Evolutionary conservation across 2,113 vertebrate genomes (phyloP).

Genomic region (Terrapene triunguis): DNA sequence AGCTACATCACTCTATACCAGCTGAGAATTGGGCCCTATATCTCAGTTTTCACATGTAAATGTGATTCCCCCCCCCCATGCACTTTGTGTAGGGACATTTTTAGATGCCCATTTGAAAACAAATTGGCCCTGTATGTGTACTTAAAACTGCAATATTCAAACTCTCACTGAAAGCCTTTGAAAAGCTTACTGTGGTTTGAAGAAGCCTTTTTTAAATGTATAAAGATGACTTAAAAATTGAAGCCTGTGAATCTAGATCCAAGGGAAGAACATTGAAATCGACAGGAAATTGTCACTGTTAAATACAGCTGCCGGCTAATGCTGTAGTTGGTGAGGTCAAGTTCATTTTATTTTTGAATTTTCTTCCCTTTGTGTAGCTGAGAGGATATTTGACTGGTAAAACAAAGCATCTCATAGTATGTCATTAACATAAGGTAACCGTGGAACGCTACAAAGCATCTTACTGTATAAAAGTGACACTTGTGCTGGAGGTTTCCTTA

Average conservation of each 20-base stretch:
- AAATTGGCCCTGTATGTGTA: not conserved
- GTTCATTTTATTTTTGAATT: not conserved
- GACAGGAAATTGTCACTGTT: not conserved
- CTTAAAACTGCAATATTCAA: conserved; percentile 4
- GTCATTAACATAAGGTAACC: not conserved
- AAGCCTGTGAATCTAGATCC: not conserved
- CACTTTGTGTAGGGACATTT: not conserved
- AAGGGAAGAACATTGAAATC: not conserved
- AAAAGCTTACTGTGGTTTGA: conserved; percentile 22
- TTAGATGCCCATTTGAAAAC: not conserved
- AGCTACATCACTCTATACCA: not conserved
- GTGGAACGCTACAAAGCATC: not conserved
- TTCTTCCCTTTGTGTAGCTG: not conserved
- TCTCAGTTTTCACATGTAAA: not conserved
- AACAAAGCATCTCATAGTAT: not conserved
- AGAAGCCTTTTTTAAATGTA: conserved; percentile 3
- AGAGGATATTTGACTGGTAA: not conserved
- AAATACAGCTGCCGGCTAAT: not conserved
- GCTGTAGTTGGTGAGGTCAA: not conserved
- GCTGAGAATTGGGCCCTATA: not conserved
- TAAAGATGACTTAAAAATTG: not conserved
- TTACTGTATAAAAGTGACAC: not conserved
- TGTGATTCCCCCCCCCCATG: not conserved
- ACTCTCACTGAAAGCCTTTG: not conserved
- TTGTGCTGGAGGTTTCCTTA: not conserved